Base-by-base conservation (phyloP, 2,888 invertebrate genomes). In the Tetramorium bicarinatum region DNA sequence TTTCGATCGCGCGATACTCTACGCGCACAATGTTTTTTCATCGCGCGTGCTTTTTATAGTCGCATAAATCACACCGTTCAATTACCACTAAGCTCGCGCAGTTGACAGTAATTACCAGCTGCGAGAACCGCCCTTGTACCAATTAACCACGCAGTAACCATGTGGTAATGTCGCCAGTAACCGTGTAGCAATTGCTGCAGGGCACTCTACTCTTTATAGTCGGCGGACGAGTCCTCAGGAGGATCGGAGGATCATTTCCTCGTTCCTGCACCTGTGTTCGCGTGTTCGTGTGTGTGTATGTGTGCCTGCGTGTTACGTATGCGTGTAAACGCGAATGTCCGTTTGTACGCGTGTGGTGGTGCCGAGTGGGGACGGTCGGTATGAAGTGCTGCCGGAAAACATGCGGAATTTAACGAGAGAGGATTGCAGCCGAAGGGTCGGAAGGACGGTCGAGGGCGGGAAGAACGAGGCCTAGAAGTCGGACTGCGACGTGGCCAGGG, bases 401-500 rank as follows among this genome's bases (percentile, higher is more conserved):
- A 54, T 77, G 52, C 54, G 44, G 66, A 77, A 56, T 54, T 66
- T n/a, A 77, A 79, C 56, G 54, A 82, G 59, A 29, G 41, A 18
- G 41, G 15, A 62, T 66, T 13, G 34, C 54, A 47, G 69, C 18
- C 47, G 41, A 3, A 41, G 54, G 67, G 59, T 64, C 38, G 64
- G 64, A 83, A 49, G 69, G 71, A 84, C 86, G 85, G 86, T 85
- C 86, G 87, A 84, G 88, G 82, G 75, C 38, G 47, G 66, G 66
- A 21, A 21, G 85, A 83, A 64, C 74, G 44, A 81, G 87, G 85
- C 91, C 92, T 94, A 94, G 85, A 94, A 92, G 89, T 94, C 93
- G 87, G 93, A 93, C 91, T 93, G 94, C 89, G 94, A 94, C 91
- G 93, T 93, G 87, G 93, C 93, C 91, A 94, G 91, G 86, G 93